phyloP scores from a whole-genome alignment of 2,888 invertebrate genomes.

The Cephus pygmeus region DNA sequence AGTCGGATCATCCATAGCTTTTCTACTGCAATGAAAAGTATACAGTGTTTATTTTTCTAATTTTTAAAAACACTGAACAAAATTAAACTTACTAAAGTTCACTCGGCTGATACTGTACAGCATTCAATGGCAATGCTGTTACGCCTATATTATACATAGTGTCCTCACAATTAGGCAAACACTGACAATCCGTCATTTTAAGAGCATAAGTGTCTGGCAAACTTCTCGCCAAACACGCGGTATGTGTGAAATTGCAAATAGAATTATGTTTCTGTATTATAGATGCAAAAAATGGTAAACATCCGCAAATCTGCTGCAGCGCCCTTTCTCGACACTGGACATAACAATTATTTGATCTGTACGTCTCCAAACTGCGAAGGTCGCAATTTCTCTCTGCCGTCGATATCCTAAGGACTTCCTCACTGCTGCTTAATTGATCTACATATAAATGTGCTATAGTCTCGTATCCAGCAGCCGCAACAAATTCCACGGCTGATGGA shows the following conservation, averaged over 20 bases:
- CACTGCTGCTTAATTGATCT: conserved; percentile 35
- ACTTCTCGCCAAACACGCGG: conserved; percentile 49
- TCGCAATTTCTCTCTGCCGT: conserved; percentile 46
- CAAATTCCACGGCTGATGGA: conserved; percentile 34
- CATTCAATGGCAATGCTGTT: conserved; percentile 37
- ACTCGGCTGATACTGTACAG: conserved; percentile 34
- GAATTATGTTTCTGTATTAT: conserved; percentile 29
- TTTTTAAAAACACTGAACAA: not conserved
- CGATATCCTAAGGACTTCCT: conserved; percentile 35
- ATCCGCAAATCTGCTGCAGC: conserved; percentile 49
- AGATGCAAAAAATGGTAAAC: conserved; percentile 56
- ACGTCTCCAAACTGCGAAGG: conserved; percentile 30
- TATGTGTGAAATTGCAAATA: conserved; percentile 54
- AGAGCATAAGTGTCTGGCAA: conserved; percentile 34
- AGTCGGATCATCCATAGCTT: conserved; percentile 30
- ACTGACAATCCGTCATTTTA: conserved; percentile 36
- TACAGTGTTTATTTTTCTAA: not conserved
- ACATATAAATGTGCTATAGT: conserved; percentile 38
- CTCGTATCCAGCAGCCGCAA: conserved; percentile 37
- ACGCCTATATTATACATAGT: conserved; percentile 32
- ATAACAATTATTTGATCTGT: conserved; percentile 56
- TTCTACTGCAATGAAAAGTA: conserved; percentile 26
- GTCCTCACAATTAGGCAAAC: conserved; percentile 43
- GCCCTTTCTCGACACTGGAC: conserved; percentile 47
- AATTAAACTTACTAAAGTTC: conserved; percentile 40